Percentiles rank a stretch among this genome's conserved stretches.
Conservation (phyloP, 2,888 invertebrate species). For the Lasioglossum calceatum region DNA sequence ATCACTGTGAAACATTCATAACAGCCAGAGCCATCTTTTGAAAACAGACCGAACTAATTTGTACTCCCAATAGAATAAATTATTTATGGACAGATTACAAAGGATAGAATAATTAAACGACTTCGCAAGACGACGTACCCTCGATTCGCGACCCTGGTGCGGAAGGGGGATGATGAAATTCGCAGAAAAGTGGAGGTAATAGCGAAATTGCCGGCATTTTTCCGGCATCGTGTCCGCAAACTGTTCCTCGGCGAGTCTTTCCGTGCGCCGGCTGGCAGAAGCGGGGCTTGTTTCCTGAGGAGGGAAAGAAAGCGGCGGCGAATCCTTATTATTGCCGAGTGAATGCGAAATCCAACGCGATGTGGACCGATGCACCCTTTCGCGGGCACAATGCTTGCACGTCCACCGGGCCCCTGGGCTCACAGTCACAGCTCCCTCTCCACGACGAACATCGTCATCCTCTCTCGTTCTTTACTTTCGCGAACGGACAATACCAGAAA, state of each 20-base stretch:
- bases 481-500: constrained; percentile 32
- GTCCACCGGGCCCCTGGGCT: constrained; percentile 47
- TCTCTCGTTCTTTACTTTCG: constrained; percentile 36
- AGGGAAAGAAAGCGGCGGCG: constrained; percentile 44
- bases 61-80: too few species aligned
- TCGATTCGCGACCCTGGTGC: neutral
- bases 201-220: constrained; percentile 28
- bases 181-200: neutral
- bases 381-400: constrained; percentile 60
- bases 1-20: too few species aligned
- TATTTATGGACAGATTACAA: neutral
- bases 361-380: constrained; percentile 66
- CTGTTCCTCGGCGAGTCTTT: constrained; percentile 24
- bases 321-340: constrained; percentile 64
- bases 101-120: neutral
- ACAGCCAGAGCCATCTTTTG: too few species aligned
- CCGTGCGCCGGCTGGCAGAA: constrained; percentile 53
- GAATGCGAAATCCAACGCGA: constrained; percentile 66
- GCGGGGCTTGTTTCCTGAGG: constrained; percentile 57
- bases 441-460: constrained; percentile 28
- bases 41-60: too few species aligned
- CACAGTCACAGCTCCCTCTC: constrained; percentile 15
- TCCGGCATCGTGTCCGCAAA: constrained; percentile 21
- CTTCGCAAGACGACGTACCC: neutral
- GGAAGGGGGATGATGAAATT: neutral